phyloP scores from a whole-genome alignment of 2,113 vertebrate species.

The Puffinus mauretanicus region DNA sequence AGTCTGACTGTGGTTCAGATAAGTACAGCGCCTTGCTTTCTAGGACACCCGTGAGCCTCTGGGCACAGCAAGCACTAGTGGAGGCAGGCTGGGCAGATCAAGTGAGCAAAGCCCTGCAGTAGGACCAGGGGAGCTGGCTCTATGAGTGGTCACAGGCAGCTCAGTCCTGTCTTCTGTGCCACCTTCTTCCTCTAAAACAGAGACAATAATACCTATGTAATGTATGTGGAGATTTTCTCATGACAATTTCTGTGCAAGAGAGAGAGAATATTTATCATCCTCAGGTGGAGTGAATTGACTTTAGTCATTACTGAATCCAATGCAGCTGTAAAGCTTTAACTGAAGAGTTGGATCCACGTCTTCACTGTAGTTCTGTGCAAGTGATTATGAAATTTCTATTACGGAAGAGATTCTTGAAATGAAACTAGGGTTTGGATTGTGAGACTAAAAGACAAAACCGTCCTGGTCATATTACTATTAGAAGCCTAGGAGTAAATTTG shows the following conservation, averaged over 20 bases:
- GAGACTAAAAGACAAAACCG: neutral
- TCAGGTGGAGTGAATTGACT: neutral
- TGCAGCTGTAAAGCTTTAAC: neutral
- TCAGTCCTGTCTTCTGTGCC: neutral
- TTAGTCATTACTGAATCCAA: neutral
- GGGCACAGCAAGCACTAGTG: neutral
- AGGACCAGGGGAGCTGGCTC: neutral
- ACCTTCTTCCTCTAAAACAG: neutral
- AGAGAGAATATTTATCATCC: neutral
- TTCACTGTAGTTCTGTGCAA: neutral
- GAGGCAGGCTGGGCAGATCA: neutral
- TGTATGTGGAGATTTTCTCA: neutral
- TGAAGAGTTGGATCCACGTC: neutral
- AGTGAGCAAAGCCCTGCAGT: neutral
- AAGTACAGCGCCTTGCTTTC: neutral
- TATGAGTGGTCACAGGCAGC: no score
- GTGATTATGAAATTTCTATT: neutral
- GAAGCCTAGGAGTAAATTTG: neutral
- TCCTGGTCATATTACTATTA: neutral
- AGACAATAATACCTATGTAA: neutral
- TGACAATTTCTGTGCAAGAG: neutral
- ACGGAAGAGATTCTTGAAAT: neutral
- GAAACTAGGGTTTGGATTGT: neutral
- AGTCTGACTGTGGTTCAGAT: neutral
- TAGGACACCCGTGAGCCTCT: neutral